These are phyloP conservation scores for Aplocera efformata DNA, from an alignment of 2,888 invertebrate species.

Conservation along the genomic window DNA sequence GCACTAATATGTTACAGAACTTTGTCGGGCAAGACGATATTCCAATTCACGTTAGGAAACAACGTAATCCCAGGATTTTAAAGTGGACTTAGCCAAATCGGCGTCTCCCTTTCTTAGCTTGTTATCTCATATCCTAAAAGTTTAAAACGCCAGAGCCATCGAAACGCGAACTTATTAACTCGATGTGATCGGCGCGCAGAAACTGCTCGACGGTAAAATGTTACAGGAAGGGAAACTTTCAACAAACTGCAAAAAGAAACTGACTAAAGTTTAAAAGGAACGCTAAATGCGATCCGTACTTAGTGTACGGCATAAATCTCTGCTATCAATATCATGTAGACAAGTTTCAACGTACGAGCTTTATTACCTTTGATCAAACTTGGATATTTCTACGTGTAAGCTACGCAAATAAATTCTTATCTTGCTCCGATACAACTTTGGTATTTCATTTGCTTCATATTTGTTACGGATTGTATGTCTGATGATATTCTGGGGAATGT, in stretches of 20 bases:
- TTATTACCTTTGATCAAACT: too few species aligned
- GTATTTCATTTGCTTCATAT: too few species aligned
- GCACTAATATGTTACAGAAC: conserved; percentile 25
- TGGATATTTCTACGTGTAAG: too few species aligned
- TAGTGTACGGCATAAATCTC: conserved; percentile 30
- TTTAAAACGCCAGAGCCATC: conserved; percentile 78
- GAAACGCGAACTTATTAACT: conserved; percentile 79
- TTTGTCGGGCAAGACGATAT: conserved; percentile 37
- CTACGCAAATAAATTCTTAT: not conserved
- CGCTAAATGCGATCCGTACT: conserved; percentile 70
- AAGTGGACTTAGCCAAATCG: conserved; percentile 75
- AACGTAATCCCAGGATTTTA: conserved; percentile 54
- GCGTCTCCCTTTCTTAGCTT: conserved; percentile 74
- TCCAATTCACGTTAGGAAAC: conserved; percentile 45
- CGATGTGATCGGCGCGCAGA: conserved; percentile 75
- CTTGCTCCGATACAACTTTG: not conserved
- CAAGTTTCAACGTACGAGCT: not conserved
- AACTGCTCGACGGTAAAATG: conserved; percentile 75
- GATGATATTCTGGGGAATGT: conserved; percentile 10
- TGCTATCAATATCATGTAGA: conserved; percentile 15
- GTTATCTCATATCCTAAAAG: conserved; percentile 80
- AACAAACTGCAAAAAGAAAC: conserved; percentile 73
- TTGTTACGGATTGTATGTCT: too few species aligned
- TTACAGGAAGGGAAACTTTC: conserved; percentile 74
- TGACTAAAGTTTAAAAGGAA: conserved; percentile 70